Percentiles rank a stretch among this genome's conserved stretches.
These are phyloP conservation scores for Rynchops niger DNA, from an alignment of 2,113 vertebrate genomes.

Conservation along the genomic window DNA sequence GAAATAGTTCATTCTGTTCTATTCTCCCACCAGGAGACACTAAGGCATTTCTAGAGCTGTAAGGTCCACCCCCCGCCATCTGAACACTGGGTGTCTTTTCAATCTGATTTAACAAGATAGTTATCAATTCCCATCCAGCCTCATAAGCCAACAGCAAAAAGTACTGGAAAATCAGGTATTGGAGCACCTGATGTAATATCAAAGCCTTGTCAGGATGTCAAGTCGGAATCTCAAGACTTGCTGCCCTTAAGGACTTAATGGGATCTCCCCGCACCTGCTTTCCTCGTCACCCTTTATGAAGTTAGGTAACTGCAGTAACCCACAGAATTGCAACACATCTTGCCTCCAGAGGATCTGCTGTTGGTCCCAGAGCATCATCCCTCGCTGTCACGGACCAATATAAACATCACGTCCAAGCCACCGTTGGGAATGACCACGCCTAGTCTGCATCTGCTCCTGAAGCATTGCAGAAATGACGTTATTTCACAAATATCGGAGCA, in stretches of 20 bases:
- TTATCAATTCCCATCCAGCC: neutral
- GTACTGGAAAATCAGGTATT: neutral
- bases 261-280: neutral
- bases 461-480: accelerated
- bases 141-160: neutral
- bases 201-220: neutral
- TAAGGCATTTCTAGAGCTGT: neutral
- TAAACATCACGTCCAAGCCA: neutral
- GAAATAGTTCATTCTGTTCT: neutral
- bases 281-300: neutral
- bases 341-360: accelerated
- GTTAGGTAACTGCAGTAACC: neutral
- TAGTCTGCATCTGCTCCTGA: neutral
- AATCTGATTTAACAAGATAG: neutral
- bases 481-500: neutral
- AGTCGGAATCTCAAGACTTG: neutral
- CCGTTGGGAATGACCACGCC: neutral
- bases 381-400: neutral
- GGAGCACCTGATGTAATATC: neutral
- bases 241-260: neutral
- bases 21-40: neutral
- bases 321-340: neutral
- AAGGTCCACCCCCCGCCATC: accelerated
- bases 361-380: neutral
- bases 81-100: neutral